Percentiles rank a stretch among this genome's conserved stretches.
Evolutionary conservation across 2,113 vertebrate genomes (phyloP).

Genomic region (Sorex araneus): DNA sequence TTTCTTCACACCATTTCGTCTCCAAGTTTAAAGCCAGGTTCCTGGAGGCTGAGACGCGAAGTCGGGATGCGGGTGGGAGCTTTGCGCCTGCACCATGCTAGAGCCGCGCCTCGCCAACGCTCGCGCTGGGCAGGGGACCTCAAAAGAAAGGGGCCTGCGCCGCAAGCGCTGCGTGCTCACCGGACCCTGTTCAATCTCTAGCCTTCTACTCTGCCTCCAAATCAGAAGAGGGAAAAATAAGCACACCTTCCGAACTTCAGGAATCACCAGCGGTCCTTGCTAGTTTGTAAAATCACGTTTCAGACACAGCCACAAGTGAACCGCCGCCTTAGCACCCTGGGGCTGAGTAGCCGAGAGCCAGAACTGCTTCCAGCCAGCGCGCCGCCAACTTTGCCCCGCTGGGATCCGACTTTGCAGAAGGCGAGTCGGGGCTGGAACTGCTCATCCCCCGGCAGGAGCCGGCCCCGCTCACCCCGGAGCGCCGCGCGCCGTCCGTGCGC

Average conservation of each 20-base stretch:
- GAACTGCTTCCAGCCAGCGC: neutral
- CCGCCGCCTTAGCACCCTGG: neutral
- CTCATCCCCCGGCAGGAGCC: neutral
- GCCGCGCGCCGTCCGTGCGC: too few species aligned
- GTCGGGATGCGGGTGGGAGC: neutral
- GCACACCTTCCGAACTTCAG: neutral
- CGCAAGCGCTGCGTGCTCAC: too few species aligned
- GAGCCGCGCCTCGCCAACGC: neutral
- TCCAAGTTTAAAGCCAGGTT: conserved; percentile 33
- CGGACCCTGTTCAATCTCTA: neutral
- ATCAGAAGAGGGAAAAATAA: neutral
- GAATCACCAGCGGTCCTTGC: neutral
- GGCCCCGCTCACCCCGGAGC: too few species aligned
- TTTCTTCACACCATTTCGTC: conserved; percentile 31
- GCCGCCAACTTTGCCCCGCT: conserved; percentile 31
- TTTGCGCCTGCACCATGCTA: neutral
- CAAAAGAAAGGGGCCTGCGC: neutral
- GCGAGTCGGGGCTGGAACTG: neutral
- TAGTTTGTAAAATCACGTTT: neutral
- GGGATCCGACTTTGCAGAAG: neutral
- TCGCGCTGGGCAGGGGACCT: neutral
- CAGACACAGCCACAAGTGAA: neutral
- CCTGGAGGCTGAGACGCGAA: neutral
- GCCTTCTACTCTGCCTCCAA: neutral
- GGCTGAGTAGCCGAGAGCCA: neutral